Percentiles rank a stretch among this genome's conserved stretches.
Evolutionary conservation across 2,888 invertebrate genomes (phyloP).

Genomic region (Drepanosiphum platanoidis): DNA sequence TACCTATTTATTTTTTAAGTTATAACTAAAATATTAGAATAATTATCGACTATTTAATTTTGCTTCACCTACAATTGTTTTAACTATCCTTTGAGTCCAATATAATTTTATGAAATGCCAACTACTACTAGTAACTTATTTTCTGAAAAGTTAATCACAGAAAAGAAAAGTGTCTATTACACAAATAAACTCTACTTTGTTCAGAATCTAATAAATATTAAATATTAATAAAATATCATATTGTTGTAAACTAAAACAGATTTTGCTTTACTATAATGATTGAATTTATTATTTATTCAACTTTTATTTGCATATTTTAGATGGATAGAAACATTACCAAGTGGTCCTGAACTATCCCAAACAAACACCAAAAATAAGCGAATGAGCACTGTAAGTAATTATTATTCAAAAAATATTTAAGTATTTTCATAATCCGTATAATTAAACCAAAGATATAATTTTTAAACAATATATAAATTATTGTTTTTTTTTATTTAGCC

Average conservation of each 20-base stretch:
- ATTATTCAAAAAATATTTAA: neutral
- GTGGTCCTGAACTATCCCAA: conserved; percentile 14
- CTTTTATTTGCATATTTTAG: conserved; percentile 11
- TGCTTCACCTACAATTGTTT: too few relatives aligned
- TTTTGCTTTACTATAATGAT: neutral
- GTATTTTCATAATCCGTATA: neutral
- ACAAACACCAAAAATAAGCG: neutral
- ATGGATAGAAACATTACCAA: conserved; percentile 49
- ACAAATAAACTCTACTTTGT: neutral
- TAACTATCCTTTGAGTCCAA: too few relatives aligned
- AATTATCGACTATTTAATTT: too few relatives aligned
- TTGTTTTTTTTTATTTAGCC: conserved; percentile 37
- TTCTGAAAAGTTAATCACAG: neutral
- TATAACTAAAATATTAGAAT: too few relatives aligned
- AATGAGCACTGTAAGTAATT: conserved; percentile 48
- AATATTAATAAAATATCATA: too few relatives aligned
- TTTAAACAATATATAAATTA: neutral
- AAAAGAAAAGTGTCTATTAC: neutral
- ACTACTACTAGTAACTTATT: too few relatives aligned
- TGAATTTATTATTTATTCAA: neutral
- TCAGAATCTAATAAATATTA: neutral
- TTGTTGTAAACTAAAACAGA: neutral
- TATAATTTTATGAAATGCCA: too few relatives aligned
- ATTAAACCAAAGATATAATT: neutral
- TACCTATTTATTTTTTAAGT: too few relatives aligned